phyloP scores from a whole-genome alignment of 2,888 invertebrate genomes.

The Steinernema hermaphroditum region DNA sequence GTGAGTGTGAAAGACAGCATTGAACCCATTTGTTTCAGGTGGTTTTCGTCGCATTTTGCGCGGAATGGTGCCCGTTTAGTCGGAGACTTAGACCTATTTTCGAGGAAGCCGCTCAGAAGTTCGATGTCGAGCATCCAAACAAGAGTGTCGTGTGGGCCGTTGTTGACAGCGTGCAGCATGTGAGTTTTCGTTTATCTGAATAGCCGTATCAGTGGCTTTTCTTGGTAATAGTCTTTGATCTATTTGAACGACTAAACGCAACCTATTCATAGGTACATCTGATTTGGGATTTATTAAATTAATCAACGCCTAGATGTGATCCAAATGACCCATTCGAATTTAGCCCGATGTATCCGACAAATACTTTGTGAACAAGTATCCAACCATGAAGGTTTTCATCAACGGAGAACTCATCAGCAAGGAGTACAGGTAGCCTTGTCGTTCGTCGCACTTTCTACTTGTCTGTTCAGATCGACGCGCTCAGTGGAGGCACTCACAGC shows the following conservation, averaged over 20 bases:
- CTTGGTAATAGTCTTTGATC: too few species aligned
- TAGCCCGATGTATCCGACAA: constrained; percentile 77
- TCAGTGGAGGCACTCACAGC: constrained; percentile 86
- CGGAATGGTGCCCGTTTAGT: constrained; percentile 99
- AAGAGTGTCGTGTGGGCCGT: constrained; percentile 59
- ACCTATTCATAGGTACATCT: too few species aligned
- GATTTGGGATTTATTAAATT: too few species aligned
- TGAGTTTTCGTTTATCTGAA: constrained; percentile 30
- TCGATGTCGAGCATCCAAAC: constrained; percentile 67
- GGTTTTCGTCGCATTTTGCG: constrained; percentile 97
- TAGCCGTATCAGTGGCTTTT: too few species aligned
- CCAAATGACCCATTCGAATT: constrained; percentile 31
- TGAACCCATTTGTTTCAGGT: constrained; percentile 76
- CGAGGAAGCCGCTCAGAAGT: constrained; percentile 88
- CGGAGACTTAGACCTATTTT: constrained; percentile 93
- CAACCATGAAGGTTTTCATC: constrained; percentile 86
- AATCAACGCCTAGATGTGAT: too few species aligned
- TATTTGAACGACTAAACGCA: too few species aligned
- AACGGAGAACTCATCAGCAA: constrained; percentile 69
- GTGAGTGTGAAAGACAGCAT: not conserved
- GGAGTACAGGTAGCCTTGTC: constrained; percentile 67
- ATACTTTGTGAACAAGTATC: constrained; percentile 96
- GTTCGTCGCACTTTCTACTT: not conserved
- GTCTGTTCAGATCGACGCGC: constrained; percentile 69
- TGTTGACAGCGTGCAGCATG: constrained; percentile 61